Evolutionary conservation across 23 tunicate species (phyloP).

Genomic region (Phallusia fumigata): DNA sequence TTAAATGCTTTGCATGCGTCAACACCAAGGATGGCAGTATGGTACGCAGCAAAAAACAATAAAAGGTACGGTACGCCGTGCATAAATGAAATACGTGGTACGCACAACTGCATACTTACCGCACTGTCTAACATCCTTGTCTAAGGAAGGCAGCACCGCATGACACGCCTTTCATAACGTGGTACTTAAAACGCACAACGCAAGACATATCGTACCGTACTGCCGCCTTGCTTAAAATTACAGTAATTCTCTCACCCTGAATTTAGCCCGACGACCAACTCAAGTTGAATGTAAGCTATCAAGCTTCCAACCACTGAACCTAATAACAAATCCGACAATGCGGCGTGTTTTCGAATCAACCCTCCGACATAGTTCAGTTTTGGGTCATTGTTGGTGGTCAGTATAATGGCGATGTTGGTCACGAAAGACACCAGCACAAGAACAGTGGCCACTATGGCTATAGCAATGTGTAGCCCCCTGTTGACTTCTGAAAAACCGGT

Average conservation of each 20-base stretch:
- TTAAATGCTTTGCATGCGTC: too few species aligned
- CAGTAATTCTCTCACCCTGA: background rate
- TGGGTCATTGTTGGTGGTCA: background rate
- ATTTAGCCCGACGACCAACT: background rate
- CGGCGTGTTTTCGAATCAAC: background rate
- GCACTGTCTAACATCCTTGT: too few species aligned
- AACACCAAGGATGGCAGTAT: too few species aligned
- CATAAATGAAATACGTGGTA: too few species aligned
- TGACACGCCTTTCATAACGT: too few species aligned
- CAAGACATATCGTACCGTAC: too few species aligned
- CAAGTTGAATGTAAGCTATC: background rate
- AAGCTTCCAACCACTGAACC: background rate
- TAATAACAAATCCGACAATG: background rate
- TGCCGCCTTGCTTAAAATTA: too few species aligned
- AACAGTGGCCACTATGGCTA: background rate
- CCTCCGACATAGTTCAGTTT: background rate
- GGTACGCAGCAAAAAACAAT: too few species aligned
- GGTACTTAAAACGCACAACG: too few species aligned
- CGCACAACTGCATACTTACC: too few species aligned
- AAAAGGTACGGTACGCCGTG: too few species aligned
- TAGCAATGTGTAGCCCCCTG: background rate
- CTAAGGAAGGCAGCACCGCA: too few species aligned
- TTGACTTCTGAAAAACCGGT: background rate
- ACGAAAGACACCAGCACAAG: background rate
- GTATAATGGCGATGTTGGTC: background rate